Conservation (phyloP, 2,113 vertebrate species). For the Varanus salvator region DNA sequence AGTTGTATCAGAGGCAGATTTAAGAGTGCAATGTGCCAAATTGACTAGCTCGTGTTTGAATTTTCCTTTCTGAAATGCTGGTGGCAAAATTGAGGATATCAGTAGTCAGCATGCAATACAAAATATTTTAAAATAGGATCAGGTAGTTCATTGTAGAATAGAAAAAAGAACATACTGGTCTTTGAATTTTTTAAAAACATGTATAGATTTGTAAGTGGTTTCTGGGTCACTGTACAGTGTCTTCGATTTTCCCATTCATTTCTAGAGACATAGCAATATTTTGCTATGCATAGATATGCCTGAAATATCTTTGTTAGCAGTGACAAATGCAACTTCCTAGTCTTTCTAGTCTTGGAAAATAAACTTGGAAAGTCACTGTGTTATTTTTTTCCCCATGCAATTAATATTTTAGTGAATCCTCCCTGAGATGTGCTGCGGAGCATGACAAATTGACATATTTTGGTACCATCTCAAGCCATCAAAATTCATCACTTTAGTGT, state of each 20-base stretch:
- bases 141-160: not conserved
- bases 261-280: not conserved
- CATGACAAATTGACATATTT: conserved; percentile 37
- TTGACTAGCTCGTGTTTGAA: not conserved
- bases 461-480: conserved; percentile 27
- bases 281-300: not conserved
- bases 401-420: conserved; percentile 26
- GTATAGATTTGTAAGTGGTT: not conserved
- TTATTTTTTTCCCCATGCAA: conserved; percentile 8
- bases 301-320: conserved; percentile 15
- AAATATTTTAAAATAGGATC: not conserved
- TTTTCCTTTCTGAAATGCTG: not conserved
- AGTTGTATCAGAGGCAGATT: not conserved
- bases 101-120: not conserved
- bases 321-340: conserved; percentile 26
- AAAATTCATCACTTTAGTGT: conserved; percentile 27
- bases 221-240: not conserved
- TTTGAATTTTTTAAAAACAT: not conserved
- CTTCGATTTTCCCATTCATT: not conserved
- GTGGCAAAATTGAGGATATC: not conserved
- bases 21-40: not conserved
- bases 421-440: conserved; percentile 14
- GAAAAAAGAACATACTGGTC: not conserved
- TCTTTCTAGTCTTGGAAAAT: not conserved
- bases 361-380: conserved; percentile 22